Evolutionary conservation across 2,797 vertebrate genomes (phyloP).

Genomic region (Neosalanx taihuensis): DNA sequence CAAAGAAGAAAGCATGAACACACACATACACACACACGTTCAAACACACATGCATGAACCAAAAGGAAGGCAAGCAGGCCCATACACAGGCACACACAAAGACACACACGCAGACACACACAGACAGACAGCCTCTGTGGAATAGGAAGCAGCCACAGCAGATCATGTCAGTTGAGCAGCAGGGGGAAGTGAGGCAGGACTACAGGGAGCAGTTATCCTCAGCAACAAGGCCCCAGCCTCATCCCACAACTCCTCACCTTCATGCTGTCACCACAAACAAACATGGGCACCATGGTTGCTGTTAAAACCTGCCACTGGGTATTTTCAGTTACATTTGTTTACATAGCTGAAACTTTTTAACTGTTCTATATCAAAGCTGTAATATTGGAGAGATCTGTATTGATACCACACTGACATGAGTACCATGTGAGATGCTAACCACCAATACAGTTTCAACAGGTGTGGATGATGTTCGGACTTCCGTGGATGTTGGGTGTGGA

Average conservation of each 20-base stretch:
- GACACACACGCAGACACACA: slow-evolving; percentile 21
- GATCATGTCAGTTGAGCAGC: slow-evolving; percentile 31
- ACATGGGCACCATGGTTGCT: slow-evolving; percentile 8
- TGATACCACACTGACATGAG: background rate
- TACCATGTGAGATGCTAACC: background rate
- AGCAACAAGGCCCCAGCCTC: background rate
- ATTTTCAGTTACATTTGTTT: background rate
- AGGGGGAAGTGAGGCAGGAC: slow-evolving; percentile 29
- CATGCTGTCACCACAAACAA: slow-evolving; percentile 22
- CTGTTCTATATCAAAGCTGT: background rate
- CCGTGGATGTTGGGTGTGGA: background rate
- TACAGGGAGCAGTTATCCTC: slow-evolving; percentile 18
- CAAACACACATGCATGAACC: background rate
- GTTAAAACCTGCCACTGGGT: background rate
- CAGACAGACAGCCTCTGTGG: slow-evolving; percentile 12
- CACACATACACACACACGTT: slow-evolving; percentile 5
- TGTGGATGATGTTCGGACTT: background rate
- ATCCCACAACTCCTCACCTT: slow-evolving; percentile 8
- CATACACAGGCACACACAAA: slow-evolving; percentile 7
- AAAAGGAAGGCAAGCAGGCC: background rate
- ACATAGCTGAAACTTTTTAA: background rate
- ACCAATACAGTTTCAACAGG: background rate
- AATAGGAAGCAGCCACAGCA: slow-evolving; percentile 36
- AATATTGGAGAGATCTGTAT: background rate
- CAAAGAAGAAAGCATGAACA: background rate